A percentile compares a stretch with the other conserved stretches of the same genome.
These are phyloP conservation scores for Myxocyprinus asiaticus DNA, from an alignment of 2,113 vertebrate genomes.

Conservation along the genomic window DNA sequence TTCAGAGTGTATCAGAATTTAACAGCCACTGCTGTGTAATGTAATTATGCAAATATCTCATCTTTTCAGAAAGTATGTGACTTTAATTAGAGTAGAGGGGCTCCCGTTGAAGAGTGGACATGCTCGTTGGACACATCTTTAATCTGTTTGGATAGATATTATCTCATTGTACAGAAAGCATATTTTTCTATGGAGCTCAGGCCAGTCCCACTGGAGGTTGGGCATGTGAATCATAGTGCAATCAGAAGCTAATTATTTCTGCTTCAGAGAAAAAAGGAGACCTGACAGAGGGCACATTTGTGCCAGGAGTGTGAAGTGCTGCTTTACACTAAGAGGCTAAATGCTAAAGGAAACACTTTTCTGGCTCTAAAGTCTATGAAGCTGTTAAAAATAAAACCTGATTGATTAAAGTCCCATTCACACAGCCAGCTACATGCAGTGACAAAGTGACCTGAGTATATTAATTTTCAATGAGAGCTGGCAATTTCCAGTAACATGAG, in stretches of 20 bases:
- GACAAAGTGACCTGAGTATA: too few species aligned
- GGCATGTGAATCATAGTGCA: constrained; percentile 43
- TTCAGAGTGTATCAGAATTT: constrained; percentile 38
- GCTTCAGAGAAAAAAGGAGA: constrained; percentile 6
- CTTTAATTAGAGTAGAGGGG: constrained; percentile 52
- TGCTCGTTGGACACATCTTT: constrained; percentile 33
- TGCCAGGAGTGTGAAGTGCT: constrained; percentile 37
- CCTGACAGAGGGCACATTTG: neutral
- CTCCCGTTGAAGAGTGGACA: constrained; percentile 32
- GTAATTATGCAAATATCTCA: constrained; percentile 52
- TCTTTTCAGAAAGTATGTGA: constrained; percentile 40
- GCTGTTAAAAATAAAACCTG: neutral
- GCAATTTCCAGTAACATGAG: too few species aligned
- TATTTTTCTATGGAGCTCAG: constrained; percentile 23
- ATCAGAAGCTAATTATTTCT: constrained; percentile 53
- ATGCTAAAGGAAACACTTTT: neutral
- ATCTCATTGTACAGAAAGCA: constrained; percentile 35
- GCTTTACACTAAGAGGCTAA: constrained; percentile 9
- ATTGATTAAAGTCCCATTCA: too few species aligned
- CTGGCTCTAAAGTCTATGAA: neutral
- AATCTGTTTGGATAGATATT: constrained; percentile 51
- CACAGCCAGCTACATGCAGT: too few species aligned
- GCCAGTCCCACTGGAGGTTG: constrained; percentile 17
- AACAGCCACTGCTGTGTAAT: constrained; percentile 48
- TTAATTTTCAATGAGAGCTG: too few species aligned